phyloP scores from a whole-genome alignment of 2,113 vertebrate species.

The Leptobrachium ailaonicum region DNA sequence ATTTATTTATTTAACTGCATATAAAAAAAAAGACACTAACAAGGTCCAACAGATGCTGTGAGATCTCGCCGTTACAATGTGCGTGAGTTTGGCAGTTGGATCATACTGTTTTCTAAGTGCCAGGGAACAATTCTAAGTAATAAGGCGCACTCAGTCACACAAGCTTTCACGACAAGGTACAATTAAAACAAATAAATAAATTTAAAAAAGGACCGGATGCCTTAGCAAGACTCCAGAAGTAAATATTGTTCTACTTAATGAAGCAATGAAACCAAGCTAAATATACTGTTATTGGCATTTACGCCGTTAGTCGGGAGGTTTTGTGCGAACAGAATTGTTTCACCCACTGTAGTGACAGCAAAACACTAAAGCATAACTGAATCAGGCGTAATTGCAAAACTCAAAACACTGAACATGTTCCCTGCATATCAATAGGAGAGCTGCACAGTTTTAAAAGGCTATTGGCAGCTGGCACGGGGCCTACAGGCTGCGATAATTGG shows the following conservation, averaged over 20 bases:
- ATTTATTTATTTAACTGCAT: too few species aligned
- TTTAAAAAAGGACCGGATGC: not conserved
- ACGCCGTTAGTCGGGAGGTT: constrained; percentile 18
- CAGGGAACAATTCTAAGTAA: not conserved
- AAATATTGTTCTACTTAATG: constrained; percentile 32
- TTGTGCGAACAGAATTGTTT: constrained; percentile 24
- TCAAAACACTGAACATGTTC: constrained; percentile 23
- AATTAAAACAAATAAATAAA: too few species aligned
- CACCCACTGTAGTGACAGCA: constrained; percentile 39
- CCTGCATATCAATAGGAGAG: constrained; percentile 31
- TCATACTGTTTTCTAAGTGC: too few species aligned
- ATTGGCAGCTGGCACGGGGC: constrained; percentile 29
- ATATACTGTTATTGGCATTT: constrained; percentile 33
- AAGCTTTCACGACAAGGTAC: too few species aligned
- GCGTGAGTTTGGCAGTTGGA: too few species aligned
- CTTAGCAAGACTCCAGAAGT: constrained; percentile 18
- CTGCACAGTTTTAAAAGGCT: constrained; percentile 24
- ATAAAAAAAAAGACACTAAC: too few species aligned
- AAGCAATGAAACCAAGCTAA: constrained; percentile 11
- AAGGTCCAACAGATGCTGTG: too few species aligned
- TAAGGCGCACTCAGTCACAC: not conserved
- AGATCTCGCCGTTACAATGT: too few species aligned
- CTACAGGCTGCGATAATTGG: constrained; percentile 21
- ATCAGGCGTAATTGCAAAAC: constrained; percentile 39
- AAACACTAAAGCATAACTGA: constrained; percentile 38